Evolutionary conservation across 1,140 invertebrate species (phyloP), one percentile per base, ranked within the genome.

Genomic region (Chironomus tepperi): DNA sequence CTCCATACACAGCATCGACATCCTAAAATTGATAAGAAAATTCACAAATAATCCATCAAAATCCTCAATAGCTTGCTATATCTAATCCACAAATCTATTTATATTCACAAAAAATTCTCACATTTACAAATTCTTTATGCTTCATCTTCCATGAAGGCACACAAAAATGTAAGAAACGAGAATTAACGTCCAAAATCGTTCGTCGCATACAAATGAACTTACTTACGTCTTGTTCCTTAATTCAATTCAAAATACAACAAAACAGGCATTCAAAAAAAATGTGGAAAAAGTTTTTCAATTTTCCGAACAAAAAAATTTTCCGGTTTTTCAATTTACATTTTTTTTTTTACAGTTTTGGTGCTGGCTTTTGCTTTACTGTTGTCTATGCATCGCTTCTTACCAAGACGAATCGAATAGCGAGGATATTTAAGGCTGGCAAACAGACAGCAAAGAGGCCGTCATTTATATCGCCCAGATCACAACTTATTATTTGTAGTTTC

Each of bases 391-490:
- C 95, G 3, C 84, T 98, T 0, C 83, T 97, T 18, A 96, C 94
- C 2, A 96, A 97, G 83, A 97, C 95, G 3, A 96, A 96, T 84
- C 85, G 94, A 42, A 97, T 97, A 76, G 89, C 93, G 3, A 84
- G 95, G 16, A 97, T 98, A 77, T 97, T 98, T 83, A 91, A 93
- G 77, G 92, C 92, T 3, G 91, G 94, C 75, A 93, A 93, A 79
- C 89, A 91, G 75, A 95, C 94, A 10, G 93, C 94, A 0, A 91
- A 93, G 79, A 83, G 95, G 76, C 95, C 96, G 6, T 91, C 89
- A 16, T 94, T 97, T 80, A 98, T 98, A 77, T 96, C 95, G 43
- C 96, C 96, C 0, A 89, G 90, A 78, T 98, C 96, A 0, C 96
- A 98, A 82, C 85, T 98, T 42, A 88, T 94, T 76, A 98, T 98